Conservation (phyloP, 2,797 vertebrate species). For the Sylvia borin region DNA sequence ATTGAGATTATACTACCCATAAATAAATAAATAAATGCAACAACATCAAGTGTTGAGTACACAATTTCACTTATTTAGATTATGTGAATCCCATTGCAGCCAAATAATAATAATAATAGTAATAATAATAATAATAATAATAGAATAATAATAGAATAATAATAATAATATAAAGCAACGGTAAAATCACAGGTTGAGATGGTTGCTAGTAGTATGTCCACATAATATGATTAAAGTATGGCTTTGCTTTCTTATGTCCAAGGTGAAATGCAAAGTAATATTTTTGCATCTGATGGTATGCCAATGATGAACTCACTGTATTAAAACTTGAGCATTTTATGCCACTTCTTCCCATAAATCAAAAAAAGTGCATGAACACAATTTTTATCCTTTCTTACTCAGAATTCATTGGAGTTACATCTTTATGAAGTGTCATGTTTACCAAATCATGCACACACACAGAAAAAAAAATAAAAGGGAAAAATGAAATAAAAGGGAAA, state of each 20-base stretch:
- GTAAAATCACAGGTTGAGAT: constrained; percentile 59
- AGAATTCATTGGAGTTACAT: constrained; percentile 14
- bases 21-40: constrained; percentile 64
- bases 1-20: constrained; percentile 45
- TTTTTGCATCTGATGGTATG: constrained; percentile 2
- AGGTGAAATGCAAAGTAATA: constrained; percentile 25
- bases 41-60: constrained; percentile 52
- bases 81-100: constrained; percentile 67
- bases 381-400: constrained; percentile 47
- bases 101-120: constrained; percentile 41
- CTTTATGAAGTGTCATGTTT: constrained; percentile 53
- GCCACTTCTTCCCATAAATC: constrained; percentile 45
- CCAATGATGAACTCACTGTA: constrained; percentile 14
- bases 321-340: constrained; percentile 27
- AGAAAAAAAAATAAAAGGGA: not conserved
- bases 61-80: constrained; percentile 65
- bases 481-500: not conserved
- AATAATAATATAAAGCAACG: constrained; percentile 43
- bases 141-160: not conserved
- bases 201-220: constrained; percentile 47
- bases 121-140: not conserved
- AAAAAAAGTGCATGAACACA: constrained; percentile 58
- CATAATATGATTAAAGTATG: constrained; percentile 24
- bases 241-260: constrained; percentile 64
- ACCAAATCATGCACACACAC: not conserved